Percentiles rank a stretch among this genome's conserved stretches.
These are phyloP conservation scores for Acrossocheilus wenchowensis DNA, from an alignment of 2,797 vertebrate genomes.

Conservation along the genomic window DNA sequence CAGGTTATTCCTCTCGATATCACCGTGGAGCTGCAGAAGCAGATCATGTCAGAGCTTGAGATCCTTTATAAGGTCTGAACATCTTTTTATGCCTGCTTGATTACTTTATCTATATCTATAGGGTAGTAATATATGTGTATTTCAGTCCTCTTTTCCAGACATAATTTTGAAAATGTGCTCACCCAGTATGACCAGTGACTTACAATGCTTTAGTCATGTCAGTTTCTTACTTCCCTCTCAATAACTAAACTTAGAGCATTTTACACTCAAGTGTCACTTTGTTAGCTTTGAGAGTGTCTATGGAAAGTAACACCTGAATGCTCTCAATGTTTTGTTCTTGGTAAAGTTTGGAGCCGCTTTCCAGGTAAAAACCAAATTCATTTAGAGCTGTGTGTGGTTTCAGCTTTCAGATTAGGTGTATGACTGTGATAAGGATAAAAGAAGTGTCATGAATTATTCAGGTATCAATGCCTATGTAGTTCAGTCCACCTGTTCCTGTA, in stretches of 20 bases:
- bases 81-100: constrained; percentile 8
- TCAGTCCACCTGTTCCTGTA: constrained; percentile 41
- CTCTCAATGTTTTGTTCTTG: background rate
- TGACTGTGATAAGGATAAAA: constrained; percentile 41
- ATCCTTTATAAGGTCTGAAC: constrained; percentile 95
- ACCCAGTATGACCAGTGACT: background rate
- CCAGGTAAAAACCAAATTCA: background rate
- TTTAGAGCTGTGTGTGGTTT: constrained; percentile 16
- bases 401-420: constrained; percentile 31
- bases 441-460: constrained; percentile 44
- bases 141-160: constrained; percentile 8
- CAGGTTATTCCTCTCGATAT: constrained; percentile 98
- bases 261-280: constrained; percentile 10
- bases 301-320: background rate
- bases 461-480: constrained; percentile 20
- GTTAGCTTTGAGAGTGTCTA: background rate
- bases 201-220: constrained; percentile 7
- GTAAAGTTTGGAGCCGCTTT: background rate
- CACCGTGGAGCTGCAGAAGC: constrained; percentile 96
- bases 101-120: background rate
- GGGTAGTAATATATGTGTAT: background rate
- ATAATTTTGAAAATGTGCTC: background rate
- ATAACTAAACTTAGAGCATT: background rate
- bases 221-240: background rate
- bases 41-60: constrained; percentile 99